These are phyloP conservation scores for Phragmatobia fuliginosa DNA, from an alignment of 2,888 invertebrate genomes.

Conservation along the genomic window DNA sequence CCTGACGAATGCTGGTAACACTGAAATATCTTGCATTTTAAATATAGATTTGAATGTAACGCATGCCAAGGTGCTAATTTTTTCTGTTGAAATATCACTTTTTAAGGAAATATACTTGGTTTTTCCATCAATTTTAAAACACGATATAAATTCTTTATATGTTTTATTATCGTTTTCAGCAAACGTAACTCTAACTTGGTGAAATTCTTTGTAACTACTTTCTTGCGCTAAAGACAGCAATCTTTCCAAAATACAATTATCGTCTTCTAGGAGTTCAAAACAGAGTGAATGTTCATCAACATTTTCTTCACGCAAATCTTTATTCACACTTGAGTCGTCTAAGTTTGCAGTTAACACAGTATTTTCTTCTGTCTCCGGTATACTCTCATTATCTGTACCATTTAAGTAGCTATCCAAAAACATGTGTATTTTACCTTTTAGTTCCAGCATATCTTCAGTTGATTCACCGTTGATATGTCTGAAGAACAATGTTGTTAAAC, in stretches of 20 bases:
- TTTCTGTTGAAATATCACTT: slow-evolving; percentile 65
- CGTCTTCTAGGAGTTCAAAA: slow-evolving; percentile 82
- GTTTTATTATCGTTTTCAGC: slow-evolving; percentile 79
- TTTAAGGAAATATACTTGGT: slow-evolving; percentile 63
- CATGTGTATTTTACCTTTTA: slow-evolving; percentile 62
- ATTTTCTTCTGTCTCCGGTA: slow-evolving; percentile 43
- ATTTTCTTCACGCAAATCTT: slow-evolving; percentile 11
- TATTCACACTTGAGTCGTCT: background rate
- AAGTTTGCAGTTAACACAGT: slow-evolving; percentile 47
- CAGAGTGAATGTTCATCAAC: slow-evolving; percentile 34
- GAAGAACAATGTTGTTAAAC: slow-evolving; percentile 71
- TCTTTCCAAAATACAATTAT: slow-evolving; percentile 88
- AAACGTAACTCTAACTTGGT: slow-evolving; percentile 86
- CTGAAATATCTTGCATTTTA: slow-evolving; percentile 64
- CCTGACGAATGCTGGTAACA: slow-evolving; percentile 63
- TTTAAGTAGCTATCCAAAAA: slow-evolving; percentile 34
- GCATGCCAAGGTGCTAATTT: slow-evolving; percentile 68
- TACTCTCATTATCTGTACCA: slow-evolving; percentile 40
- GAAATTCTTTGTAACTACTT: slow-evolving; percentile 73
- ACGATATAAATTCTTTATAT: slow-evolving; percentile 85
- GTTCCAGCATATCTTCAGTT: slow-evolving; percentile 67
- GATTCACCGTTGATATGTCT: slow-evolving; percentile 69
- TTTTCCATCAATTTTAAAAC: slow-evolving; percentile 82
- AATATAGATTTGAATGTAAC: slow-evolving; percentile 81
- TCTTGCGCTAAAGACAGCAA: slow-evolving; percentile 87